Percentiles rank a stretch among this genome's conserved stretches.
Evolutionary conservation across 2,797 vertebrate species (phyloP).

Genomic region (Acestrorhynchus altus): DNA sequence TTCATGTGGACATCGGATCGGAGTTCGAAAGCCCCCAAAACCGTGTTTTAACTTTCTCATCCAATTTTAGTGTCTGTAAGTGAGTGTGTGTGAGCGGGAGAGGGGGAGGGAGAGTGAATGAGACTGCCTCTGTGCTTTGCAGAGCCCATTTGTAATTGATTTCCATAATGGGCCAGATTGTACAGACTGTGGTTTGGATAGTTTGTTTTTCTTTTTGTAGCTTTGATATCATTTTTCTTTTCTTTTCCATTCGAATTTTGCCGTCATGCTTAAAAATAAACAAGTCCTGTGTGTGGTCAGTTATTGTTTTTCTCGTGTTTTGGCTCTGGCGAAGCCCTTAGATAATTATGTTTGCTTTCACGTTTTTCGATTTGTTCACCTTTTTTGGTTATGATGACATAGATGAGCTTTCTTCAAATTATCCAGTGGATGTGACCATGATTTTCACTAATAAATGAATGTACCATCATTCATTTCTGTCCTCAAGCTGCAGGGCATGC

Average conservation of each 20-base stretch:
- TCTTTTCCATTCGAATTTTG: slow-evolving; percentile 32
- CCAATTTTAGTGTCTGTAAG: not conserved
- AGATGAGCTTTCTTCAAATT: slow-evolving; percentile 10
- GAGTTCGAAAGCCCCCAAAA: slow-evolving; percentile 15
- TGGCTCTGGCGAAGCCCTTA: not conserved
- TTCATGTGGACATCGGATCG: slow-evolving; percentile 49
- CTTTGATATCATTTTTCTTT: not conserved
- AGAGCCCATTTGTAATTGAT: slow-evolving; percentile 4
- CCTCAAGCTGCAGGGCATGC: not conserved
- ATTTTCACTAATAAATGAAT: slow-evolving; percentile 28
- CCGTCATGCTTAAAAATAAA: slow-evolving; percentile 40
- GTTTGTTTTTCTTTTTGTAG: slow-evolving; percentile 19
- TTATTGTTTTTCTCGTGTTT: not conserved
- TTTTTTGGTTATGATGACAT: slow-evolving; percentile 27
- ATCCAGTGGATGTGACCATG: slow-evolving; percentile 18
- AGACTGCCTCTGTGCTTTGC: not conserved
- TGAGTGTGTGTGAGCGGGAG: not conserved
- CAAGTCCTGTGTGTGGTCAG: slow-evolving; percentile 14
- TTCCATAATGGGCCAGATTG: not conserved
- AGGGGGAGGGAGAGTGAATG: too few species aligned
- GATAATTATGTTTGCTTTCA: not conserved
- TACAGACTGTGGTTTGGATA: slow-evolving; percentile 13
- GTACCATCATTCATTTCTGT: too few species aligned
- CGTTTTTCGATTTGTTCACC: slow-evolving; percentile 4
- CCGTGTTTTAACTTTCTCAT: slow-evolving; percentile 15